Conservation (phyloP, 92 coral and sea anemone species). For the Bergia puertoricense region DNA sequence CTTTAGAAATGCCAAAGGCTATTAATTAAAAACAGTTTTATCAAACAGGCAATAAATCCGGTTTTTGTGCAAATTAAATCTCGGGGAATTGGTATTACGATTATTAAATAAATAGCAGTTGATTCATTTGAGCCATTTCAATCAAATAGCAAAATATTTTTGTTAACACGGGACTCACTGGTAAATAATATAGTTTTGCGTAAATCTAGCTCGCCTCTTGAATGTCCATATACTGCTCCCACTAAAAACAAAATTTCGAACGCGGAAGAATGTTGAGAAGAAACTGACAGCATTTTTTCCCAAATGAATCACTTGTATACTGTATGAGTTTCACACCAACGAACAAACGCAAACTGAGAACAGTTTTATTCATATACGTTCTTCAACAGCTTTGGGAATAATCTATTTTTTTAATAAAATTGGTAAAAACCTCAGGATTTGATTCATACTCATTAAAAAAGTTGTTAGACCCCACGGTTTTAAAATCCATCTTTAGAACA, state of each 20-base stretch:
- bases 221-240: not conserved
- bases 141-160: not conserved
- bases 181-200: not conserved
- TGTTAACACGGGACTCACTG: not conserved
- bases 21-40: not conserved
- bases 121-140: constrained; percentile 7
- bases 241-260: not conserved
- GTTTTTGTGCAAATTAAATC: not conserved
- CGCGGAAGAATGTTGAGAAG: not conserved
- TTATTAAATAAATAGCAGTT: constrained; percentile 1
- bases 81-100: not conserved
- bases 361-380: not conserved
- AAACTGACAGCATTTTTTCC: not conserved
- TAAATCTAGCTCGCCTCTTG: not conserved
- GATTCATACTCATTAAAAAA: not conserved
- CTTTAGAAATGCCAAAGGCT: not conserved
- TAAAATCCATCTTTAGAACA: constrained; percentile 3
- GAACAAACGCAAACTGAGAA: not conserved
- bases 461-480: constrained; percentile 10
- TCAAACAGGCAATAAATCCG: constrained; percentile 11
- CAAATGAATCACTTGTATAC: not conserved
- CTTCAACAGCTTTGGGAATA: not conserved
- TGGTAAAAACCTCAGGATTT: not conserved
- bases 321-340: not conserved
- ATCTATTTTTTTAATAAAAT: not conserved